Evolutionary conservation across 2,797 vertebrate genomes (phyloP).

Genomic region (Artibeus lituratus): DNA sequence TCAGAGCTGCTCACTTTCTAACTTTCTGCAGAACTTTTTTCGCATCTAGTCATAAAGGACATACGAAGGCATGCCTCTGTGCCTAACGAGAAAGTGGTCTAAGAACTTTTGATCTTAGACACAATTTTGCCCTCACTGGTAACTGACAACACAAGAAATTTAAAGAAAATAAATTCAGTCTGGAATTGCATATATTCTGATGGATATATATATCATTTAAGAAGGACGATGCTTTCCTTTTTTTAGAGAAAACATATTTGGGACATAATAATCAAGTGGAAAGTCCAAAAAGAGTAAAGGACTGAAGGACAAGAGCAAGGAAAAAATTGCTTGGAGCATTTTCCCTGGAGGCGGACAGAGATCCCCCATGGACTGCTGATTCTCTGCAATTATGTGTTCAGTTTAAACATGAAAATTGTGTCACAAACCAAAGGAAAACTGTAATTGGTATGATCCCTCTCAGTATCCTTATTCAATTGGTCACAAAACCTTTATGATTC

Average conservation of each 20-base stretch:
- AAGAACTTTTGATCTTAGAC: not conserved
- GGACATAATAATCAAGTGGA: not conserved
- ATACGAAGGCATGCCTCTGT: not conserved
- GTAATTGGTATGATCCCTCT: not conserved
- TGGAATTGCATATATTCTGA: not conserved
- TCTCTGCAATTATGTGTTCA: not conserved
- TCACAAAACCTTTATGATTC: not conserved
- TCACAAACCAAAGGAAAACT: not conserved
- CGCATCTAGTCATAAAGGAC: not conserved
- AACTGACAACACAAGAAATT: not conserved
- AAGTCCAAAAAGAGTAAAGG: not conserved
- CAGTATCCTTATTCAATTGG: not conserved
- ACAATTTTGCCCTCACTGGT: not conserved
- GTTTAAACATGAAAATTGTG: not conserved
- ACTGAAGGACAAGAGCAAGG: not conserved
- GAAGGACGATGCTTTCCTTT: not conserved
- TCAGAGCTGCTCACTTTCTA: not conserved
- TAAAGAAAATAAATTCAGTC: constrained; percentile 14
- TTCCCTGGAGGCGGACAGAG: not conserved
- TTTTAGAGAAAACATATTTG: constrained; percentile 1
- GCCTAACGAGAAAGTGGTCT: not conserved
- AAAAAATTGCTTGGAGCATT: not conserved
- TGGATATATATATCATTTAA: not conserved
- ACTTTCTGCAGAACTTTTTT: not conserved
- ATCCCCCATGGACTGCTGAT: not conserved